Conservation (phyloP, 1,140 invertebrate genomes). For the Leptinotarsa undecemlineata region DNA sequence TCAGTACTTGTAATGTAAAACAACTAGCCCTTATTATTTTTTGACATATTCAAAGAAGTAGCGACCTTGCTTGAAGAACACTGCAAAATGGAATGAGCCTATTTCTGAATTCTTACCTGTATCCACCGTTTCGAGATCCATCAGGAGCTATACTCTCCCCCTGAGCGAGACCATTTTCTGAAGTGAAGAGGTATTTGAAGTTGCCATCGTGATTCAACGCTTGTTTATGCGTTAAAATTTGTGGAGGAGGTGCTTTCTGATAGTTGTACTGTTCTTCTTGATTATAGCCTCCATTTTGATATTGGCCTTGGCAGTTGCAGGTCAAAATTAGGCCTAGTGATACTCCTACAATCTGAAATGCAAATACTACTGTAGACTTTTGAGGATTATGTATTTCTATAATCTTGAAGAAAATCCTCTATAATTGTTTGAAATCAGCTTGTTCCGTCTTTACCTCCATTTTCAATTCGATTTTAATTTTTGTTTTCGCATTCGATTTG, state of each 20-base stretch:
- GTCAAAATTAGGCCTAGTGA: conserved; percentile 13
- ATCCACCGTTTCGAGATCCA: conserved; percentile 64
- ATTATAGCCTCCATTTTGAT: neutral
- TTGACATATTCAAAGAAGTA: too few species aligned
- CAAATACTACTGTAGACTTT: neutral
- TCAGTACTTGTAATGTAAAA: too few species aligned
- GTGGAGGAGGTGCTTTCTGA: conserved; percentile 45
- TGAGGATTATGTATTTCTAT: too few species aligned
- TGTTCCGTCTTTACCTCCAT: too few species aligned
- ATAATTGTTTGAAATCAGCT: too few species aligned
- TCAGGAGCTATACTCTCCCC: conserved; percentile 67
- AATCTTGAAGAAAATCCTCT: too few species aligned
- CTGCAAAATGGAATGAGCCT: too few species aligned
- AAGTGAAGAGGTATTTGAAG: conserved; percentile 67
- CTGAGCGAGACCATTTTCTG: conserved; percentile 68
- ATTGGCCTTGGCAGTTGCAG: conserved; percentile 34
- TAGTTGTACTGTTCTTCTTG: conserved; percentile 34
- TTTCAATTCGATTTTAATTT: too few species aligned
- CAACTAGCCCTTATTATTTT: too few species aligned
- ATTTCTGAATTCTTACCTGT: conserved; percentile 36
- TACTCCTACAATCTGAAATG: conserved; percentile 17
- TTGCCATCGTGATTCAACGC: conserved; percentile 60
- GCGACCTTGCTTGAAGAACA: too few species aligned
- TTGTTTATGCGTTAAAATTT: conserved; percentile 53
- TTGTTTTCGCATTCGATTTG: too few species aligned